Percentiles rank a stretch among this genome's conserved stretches.
Conservation (phyloP, 37 sponge, comb jelly and placozoan species). For the Tethya wilhelma region DNA sequence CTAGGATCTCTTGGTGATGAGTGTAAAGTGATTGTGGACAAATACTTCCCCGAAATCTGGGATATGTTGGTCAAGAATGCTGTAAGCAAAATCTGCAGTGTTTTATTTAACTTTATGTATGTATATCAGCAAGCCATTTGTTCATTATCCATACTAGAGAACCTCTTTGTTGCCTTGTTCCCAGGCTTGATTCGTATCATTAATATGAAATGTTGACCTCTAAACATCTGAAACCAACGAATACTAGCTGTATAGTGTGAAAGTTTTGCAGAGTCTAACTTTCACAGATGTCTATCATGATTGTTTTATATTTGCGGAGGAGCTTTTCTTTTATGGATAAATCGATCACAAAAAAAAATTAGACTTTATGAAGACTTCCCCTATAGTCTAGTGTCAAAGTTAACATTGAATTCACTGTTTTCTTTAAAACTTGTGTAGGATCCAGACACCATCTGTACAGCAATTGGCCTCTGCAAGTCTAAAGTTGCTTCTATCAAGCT, state of each 20-base stretch:
- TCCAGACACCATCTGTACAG: not conserved
- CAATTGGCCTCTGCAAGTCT: not conserved
- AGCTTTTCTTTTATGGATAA: not conserved
- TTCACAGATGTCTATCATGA: no score
- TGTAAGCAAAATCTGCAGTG: no score
- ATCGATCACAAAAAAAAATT: not conserved
- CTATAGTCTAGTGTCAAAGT: not conserved
- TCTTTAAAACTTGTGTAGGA: not conserved
- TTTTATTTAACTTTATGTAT: no score
- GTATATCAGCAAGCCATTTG: no score
- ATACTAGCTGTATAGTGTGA: no score
- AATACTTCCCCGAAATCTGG: slow-evolving; percentile 21
- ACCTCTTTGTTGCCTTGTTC: no score
- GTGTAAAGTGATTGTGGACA: slow-evolving; percentile 1
- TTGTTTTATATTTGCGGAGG: no score
- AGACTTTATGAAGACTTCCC: not conserved
- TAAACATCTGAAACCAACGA: no score
- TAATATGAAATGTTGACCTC: no score
- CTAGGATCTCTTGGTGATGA: not conserved
- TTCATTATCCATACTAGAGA: no score
- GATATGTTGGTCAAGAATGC: not conserved
- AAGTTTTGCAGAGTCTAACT: no score
- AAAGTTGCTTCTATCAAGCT: not conserved
- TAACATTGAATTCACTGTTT: not conserved
- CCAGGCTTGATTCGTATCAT: no score